These are phyloP conservation scores for Celastrina argiolus DNA, from an alignment of 2,888 invertebrate species.

Conservation along the genomic window DNA sequence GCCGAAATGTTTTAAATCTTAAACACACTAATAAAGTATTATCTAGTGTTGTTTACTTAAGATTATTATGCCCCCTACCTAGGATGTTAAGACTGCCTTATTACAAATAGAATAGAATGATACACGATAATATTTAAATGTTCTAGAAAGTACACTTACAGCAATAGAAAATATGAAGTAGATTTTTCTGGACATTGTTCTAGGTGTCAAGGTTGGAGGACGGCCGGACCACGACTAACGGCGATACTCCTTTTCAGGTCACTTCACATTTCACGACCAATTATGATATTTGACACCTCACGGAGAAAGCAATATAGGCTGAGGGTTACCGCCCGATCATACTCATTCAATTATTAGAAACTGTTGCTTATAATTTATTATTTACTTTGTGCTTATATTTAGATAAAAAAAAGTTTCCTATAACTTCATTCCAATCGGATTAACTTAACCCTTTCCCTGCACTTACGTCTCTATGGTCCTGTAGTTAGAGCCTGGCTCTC, in stretches of 20 bases:
- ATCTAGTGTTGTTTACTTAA: not conserved
- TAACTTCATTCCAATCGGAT: too few species aligned
- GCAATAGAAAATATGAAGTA: conserved; percentile 20
- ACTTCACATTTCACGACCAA: conserved; percentile 46
- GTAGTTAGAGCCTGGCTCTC: too few species aligned
- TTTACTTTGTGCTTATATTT: too few species aligned
- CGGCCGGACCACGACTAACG: conserved; percentile 48
- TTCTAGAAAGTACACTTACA: conserved; percentile 26
- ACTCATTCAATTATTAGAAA: not conserved
- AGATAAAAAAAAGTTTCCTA: too few species aligned
- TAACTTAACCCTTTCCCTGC: too few species aligned
- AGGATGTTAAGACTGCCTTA: not conserved
- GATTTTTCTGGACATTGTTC: conserved; percentile 26
- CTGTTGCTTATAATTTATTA: not conserved
- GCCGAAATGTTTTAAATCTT: not conserved
- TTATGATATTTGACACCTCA: conserved; percentile 64
- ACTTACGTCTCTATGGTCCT: too few species aligned
- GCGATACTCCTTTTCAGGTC: conserved; percentile 47
- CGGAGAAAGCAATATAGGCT: conserved; percentile 2
- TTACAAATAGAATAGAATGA: not conserved
- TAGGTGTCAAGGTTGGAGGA: conserved; percentile 25
- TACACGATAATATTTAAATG: not conserved
- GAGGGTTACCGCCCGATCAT: not conserved
- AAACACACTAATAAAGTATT: not conserved
- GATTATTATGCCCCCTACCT: not conserved